Conservation (phyloP, 2,888 invertebrate species). For the Pachycephus smyrnensis region DNA sequence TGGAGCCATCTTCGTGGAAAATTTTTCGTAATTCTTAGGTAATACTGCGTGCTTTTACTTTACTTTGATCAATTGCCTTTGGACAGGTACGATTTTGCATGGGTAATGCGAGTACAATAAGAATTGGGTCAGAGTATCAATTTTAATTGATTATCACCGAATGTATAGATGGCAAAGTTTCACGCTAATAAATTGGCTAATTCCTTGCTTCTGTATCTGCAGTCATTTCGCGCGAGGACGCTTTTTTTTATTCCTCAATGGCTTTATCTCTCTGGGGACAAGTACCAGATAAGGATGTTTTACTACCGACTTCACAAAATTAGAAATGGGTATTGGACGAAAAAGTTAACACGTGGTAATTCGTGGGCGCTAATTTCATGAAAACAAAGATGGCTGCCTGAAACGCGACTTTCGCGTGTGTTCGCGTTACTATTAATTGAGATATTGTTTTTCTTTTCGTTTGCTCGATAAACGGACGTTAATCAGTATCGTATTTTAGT, state of each 20-base stretch:
- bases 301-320: not conserved
- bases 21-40: not conserved
- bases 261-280: not conserved
- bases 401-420: too few relatives aligned
- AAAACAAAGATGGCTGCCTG: not conserved
- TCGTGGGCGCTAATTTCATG: not conserved
- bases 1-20: not conserved
- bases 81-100: not conserved
- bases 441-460: not conserved
- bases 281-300: not conserved
- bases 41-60: not conserved
- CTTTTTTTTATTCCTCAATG: conserved; percentile 8
- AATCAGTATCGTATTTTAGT: too few relatives aligned
- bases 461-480: not conserved
- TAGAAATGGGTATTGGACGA: too few relatives aligned
- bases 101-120: not conserved
- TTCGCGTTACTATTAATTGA: not conserved
- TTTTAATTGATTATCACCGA: too few relatives aligned
- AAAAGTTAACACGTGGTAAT: not conserved
- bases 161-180: too few relatives aligned
- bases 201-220: too few relatives aligned
- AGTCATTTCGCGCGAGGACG: too few relatives aligned
- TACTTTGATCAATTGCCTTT: not conserved
- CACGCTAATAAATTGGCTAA: too few relatives aligned
- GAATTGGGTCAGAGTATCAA: not conserved